A percentile compares a stretch with the other conserved stretches of the same genome.
phyloP scores from a whole-genome alignment of 2,888 invertebrate genomes.

The Cantharis flavilabris region DNA sequence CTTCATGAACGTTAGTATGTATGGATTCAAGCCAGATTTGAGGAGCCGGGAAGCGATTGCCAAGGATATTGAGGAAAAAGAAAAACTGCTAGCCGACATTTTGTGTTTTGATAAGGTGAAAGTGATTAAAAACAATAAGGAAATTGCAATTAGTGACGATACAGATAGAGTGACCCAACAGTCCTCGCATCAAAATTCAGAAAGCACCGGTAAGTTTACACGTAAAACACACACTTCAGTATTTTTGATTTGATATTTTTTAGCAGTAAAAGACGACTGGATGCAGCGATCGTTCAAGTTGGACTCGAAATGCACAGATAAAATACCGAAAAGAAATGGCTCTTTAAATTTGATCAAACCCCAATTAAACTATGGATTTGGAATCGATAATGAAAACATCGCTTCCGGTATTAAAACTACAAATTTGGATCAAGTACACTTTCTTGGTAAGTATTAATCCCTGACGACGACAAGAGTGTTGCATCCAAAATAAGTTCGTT shows the following conservation, averaged over 20 bases:
- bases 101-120: slow-evolving; percentile 62
- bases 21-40: slow-evolving; percentile 58
- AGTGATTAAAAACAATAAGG: slow-evolving; percentile 33
- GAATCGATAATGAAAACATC: neutral
- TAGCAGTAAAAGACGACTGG: neutral
- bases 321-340: neutral
- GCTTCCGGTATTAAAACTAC: neutral
- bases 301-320: neutral
- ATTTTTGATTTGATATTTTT: neutral
- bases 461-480: too few relatives aligned
- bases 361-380: neutral
- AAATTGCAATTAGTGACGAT: neutral
- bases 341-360: neutral
- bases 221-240: too few relatives aligned
- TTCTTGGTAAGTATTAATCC: neutral
- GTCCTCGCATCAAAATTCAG: neutral
- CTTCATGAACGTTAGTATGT: slow-evolving; percentile 58
- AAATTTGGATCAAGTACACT: neutral
- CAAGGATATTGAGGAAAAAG: slow-evolving; percentile 75
- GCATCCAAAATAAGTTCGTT: too few relatives aligned
- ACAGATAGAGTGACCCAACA: neutral
- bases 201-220: neutral
- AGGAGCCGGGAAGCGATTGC: slow-evolving; percentile 69
- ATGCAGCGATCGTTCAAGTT: neutral
- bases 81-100: slow-evolving; percentile 71